These are phyloP conservation scores for Acomys russatus DNA, from an alignment of 2,797 vertebrate species.

Conservation along the genomic window DNA sequence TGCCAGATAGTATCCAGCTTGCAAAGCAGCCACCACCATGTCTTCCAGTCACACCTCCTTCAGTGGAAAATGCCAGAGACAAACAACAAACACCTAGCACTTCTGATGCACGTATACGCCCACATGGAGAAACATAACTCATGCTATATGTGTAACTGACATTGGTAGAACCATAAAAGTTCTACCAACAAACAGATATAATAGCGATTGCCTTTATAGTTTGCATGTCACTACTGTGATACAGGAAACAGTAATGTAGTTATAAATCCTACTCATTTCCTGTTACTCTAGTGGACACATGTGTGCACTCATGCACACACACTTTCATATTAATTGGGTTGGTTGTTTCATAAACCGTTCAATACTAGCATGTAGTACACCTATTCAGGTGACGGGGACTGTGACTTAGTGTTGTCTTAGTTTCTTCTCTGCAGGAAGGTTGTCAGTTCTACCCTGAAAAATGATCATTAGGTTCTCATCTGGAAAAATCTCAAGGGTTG, in stretches of 20 bases:
- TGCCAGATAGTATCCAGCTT: not conserved
- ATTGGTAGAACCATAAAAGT: not conserved
- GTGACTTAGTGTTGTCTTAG: not conserved
- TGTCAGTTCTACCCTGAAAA: constrained; percentile 23
- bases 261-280: constrained; percentile 22
- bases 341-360: constrained; percentile 13
- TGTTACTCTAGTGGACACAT: not conserved
- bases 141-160: not conserved
- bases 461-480: constrained; percentile 26
- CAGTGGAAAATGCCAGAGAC: not conserved
- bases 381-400: not conserved
- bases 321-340: not conserved
- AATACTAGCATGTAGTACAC: not conserved
- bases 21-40: not conserved
- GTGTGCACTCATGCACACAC: not conserved
- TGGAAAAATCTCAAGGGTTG: constrained; percentile 34
- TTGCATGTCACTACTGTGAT: not conserved
- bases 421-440: constrained; percentile 37
- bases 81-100: constrained; percentile 12
- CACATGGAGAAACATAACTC: not conserved
- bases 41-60: not conserved
- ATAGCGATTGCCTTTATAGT: not conserved
- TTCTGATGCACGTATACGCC: not conserved
- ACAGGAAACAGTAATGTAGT: not conserved
- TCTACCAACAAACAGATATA: not conserved